Evolutionary conservation across 2,113 vertebrate species (phyloP).

Genomic region (Oceanodroma tethys): DNA sequence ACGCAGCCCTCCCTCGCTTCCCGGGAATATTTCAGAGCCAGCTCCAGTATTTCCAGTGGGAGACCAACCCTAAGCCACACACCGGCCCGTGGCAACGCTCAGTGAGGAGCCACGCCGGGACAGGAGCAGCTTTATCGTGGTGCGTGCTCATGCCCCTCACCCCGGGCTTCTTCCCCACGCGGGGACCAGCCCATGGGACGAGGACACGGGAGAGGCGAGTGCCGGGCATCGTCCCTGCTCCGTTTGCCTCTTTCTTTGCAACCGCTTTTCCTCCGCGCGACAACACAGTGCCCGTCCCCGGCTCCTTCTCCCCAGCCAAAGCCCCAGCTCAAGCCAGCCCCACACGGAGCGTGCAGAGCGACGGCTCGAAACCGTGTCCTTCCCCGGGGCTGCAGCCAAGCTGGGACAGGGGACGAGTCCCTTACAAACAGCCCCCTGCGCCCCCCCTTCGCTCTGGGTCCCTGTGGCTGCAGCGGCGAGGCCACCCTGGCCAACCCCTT

Average conservation of each 20-base stretch:
- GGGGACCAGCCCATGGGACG: rapidly evolving
- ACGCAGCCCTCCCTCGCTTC: rapidly evolving
- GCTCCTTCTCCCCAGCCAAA: background rate
- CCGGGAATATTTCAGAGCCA: background rate
- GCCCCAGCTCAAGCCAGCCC: background rate
- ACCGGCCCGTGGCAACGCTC: too few species aligned
- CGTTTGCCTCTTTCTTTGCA: background rate
- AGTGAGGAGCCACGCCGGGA: too few species aligned
- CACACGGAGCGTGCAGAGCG: rapidly evolving
- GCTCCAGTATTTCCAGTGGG: background rate
- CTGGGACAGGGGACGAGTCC: rapidly evolving
- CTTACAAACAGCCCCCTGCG: rapidly evolving
- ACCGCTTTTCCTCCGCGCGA: rapidly evolving
- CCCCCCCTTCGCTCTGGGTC: background rate
- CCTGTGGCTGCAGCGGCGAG: background rate
- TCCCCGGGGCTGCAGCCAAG: too few species aligned
- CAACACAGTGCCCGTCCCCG: background rate
- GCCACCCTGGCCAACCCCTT: too few species aligned
- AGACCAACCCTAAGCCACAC: rapidly evolving
- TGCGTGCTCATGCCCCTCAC: background rate
- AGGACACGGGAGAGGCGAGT: background rate
- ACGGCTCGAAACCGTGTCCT: background rate
- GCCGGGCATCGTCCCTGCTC: background rate
- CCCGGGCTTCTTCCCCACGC: rapidly evolving
- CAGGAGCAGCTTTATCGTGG: background rate